Percentiles rank a stretch among this genome's conserved stretches.
phyloP scores from a whole-genome alignment of 2,888 invertebrate genomes.

The Chrysolina oricalcia region DNA sequence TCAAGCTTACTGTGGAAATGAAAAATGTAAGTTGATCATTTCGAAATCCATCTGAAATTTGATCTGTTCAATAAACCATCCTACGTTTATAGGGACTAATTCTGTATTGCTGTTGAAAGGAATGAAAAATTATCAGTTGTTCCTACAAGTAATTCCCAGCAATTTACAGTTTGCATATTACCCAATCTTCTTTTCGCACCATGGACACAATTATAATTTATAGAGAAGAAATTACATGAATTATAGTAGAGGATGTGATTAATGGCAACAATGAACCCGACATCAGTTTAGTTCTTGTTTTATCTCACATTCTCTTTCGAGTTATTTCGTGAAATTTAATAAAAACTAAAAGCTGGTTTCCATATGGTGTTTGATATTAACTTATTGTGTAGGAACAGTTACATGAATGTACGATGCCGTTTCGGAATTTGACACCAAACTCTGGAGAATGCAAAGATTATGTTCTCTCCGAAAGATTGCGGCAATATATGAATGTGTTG shows the following conservation, averaged over 20 bases:
- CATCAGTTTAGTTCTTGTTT: not conserved
- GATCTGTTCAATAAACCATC: no score
- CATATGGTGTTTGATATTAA: slow-evolving; percentile 9
- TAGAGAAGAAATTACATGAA: not conserved
- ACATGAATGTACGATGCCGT: not conserved
- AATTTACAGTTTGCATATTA: not conserved
- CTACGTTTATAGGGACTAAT: no score
- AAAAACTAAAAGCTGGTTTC: not conserved
- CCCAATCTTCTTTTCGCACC: not conserved
- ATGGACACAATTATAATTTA: not conserved
- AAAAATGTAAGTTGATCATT: no score
- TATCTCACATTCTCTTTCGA: not conserved
- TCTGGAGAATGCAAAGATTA: not conserved
- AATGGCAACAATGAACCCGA: not conserved
- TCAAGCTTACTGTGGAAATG: no score
- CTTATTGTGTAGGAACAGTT: not conserved
- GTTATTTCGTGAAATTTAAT: not conserved
- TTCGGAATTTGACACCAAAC: slow-evolving; percentile 6
- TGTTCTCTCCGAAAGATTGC: not conserved
- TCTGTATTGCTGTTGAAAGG: no score
- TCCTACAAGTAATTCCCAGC: not conserved
- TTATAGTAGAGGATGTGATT: not conserved
- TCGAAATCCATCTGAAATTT: no score
- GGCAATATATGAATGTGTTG: not conserved
- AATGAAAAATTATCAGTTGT: not conserved